Evolutionary conservation across 2,888 invertebrate genomes (phyloP).

Genomic region (Pinctada fucata): DNA sequence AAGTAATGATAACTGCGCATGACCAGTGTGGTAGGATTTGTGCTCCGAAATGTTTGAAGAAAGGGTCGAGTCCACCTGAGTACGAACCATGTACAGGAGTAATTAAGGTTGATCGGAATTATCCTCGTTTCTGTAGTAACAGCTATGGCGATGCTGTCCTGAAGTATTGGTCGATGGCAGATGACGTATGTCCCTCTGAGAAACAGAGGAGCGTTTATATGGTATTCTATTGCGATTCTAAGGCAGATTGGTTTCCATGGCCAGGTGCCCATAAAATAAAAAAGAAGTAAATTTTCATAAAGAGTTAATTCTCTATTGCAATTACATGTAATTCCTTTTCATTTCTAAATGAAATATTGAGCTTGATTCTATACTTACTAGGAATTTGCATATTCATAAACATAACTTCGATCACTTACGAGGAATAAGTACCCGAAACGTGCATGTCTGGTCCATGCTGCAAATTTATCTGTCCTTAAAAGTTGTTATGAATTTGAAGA

Average conservation of each 20-base stretch:
- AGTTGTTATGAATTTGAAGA: too few species aligned
- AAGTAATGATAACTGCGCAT: conserved; percentile 46
- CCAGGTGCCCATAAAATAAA: too few species aligned
- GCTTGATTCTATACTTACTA: too few species aligned
- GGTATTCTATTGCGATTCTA: conserved; percentile 55
- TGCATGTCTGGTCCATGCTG: too few species aligned
- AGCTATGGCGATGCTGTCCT: conserved; percentile 44
- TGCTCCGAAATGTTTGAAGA: conserved; percentile 46
- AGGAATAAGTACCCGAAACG: too few species aligned
- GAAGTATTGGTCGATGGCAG: conserved; percentile 46
- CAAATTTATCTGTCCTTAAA: too few species aligned
- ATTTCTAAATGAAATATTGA: too few species aligned
- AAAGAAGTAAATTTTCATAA: too few species aligned
- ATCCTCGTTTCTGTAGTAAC: conserved; percentile 43
- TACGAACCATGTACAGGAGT: conserved; percentile 49
- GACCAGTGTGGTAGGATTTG: conserved; percentile 56
- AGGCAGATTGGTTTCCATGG: conserved; percentile 25
- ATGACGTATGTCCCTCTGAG: conserved; percentile 43
- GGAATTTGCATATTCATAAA: too few species aligned
- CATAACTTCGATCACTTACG: too few species aligned
- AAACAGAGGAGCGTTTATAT: conserved; percentile 46
- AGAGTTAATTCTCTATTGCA: too few species aligned
- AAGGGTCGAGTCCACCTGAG: conserved; percentile 13
- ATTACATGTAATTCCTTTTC: too few species aligned
- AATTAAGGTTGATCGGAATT: conserved; percentile 42